A percentile compares a stretch with the other conserved stretches of the same genome.
Conservation (phyloP, 2,113 vertebrate species). For the Silurus glanis region DNA sequence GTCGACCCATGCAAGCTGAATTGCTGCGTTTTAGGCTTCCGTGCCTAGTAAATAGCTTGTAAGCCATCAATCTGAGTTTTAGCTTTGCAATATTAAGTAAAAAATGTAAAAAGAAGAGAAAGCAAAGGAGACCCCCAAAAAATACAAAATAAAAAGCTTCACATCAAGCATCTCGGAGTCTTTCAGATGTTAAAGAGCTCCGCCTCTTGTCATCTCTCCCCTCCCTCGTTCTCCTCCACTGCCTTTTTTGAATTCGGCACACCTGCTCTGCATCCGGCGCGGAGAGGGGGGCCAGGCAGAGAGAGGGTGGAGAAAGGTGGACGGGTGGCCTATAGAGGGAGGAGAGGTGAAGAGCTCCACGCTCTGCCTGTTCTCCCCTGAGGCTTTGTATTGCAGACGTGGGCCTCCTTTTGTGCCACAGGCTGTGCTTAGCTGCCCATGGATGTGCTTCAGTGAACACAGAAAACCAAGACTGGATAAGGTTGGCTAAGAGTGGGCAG, state of each 20-base stretch:
- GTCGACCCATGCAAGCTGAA: not conserved
- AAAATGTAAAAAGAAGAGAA: not conserved
- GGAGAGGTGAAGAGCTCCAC: not conserved
- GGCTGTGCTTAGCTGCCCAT: conserved; percentile 60
- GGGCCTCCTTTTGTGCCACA: conserved; percentile 65
- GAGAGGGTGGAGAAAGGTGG: conserved; percentile 49
- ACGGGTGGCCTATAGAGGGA: conserved; percentile 19
- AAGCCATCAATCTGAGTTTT: not conserved
- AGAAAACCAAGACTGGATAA: conserved; percentile 66
- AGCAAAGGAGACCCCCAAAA: not conserved
- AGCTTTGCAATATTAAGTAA: not conserved
- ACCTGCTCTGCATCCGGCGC: conserved; percentile 51
- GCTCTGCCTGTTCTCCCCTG: conserved; percentile 38
- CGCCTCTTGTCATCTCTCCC: not conserved
- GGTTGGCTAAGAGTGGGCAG: conserved; percentile 40
- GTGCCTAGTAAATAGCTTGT: conserved; percentile 1
- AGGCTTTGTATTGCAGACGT: conserved; percentile 53
- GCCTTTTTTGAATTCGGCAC: conserved; percentile 31
- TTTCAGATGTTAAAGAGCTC: conserved; percentile 46
- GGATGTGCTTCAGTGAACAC: conserved; percentile 68
- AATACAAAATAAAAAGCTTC: not conserved
- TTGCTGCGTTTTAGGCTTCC: not conserved
- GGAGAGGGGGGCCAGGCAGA: conserved; percentile 24
- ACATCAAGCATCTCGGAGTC: conserved; percentile 34
- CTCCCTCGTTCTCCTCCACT: conserved; percentile 44